Base-by-base conservation (phyloP, 2,888 invertebrate species). In the Nymphalis urticae region DNA sequence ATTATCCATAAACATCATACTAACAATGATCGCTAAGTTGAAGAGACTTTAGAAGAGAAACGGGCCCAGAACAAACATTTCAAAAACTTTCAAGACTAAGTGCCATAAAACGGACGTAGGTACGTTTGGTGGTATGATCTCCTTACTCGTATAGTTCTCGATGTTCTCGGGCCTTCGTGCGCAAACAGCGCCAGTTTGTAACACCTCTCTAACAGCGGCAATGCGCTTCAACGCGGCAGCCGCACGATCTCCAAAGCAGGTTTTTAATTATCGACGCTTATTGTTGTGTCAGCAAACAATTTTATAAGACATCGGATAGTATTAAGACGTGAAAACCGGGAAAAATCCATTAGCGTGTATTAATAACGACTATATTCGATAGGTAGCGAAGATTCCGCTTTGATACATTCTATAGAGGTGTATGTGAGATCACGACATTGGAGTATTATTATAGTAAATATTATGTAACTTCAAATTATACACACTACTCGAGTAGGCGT, bases 121-220 rank as follows among this genome's bases (percentile, higher is more conserved):
- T 1, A 16, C 9, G 16, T 51, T 51, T 16, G 24, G 0, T 53
- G 16, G 42, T 42, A 13, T 42, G 42, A 42, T 13, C 42, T 36
- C 9, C 36, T 54, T 17, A 13, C 16, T 6, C 27, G 27, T 27
- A 54, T 27, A 21, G 21, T 27, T 27, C n/a, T 56, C 9, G 32
- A n/a, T 32, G 17, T 42, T 13, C 13, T 42, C 42, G 42, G 42
- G 42, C 42, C 42, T 42, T 42, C 42, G 4, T 50, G 77, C 70
- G 75, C 80, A 84, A 82, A 82, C 82, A 79, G 63, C 64, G 71
- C 60, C 66, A 62, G 66, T 71, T 81, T 80, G 81, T 81, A 75
- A 82, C 85, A 82, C 82, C 80, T 82, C 79, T 82, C 81, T 75
- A 77, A 77, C 75, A 73, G 73, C 72, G 75, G 76, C 72, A 77